phyloP scores from a whole-genome alignment of 2,888 invertebrate species.

The Cepaea hortensis region DNA sequence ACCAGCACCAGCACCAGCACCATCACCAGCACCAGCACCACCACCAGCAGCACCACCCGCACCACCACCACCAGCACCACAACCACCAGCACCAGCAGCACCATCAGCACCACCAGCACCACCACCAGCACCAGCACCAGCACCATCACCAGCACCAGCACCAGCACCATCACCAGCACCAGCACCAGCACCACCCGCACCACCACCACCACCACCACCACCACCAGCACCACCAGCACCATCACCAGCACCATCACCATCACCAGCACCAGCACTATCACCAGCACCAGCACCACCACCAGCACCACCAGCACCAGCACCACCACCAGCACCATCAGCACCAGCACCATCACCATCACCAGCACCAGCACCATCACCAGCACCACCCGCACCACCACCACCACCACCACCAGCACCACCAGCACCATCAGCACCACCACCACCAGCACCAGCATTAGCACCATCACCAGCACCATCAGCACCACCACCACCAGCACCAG shows the following conservation, averaged over 20 bases:
- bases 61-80: too few relatives aligned
- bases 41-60: neutral
- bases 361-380: too few relatives aligned
- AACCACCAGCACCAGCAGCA: too few relatives aligned
- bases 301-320: constrained; percentile 15
- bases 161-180: neutral
- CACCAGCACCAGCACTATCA: neutral
- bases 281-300: constrained; percentile 18
- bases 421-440: too few relatives aligned
- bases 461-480: too few relatives aligned
- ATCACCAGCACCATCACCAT: neutral
- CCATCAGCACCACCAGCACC: neutral
- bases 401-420: too few relatives aligned
- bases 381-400: too few relatives aligned
- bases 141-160: constrained; percentile 11
- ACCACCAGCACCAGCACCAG: neutral
- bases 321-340: neutral
- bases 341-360: neutral
- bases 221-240: constrained; percentile 1
- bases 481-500: too few relatives aligned
- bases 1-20: too few relatives aligned
- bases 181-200: neutral
- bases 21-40: too few relatives aligned
- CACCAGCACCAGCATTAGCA: too few relatives aligned
- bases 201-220: constrained; percentile 10